Evolutionary conservation across 53 echinoderm and acorn worm species (phyloP).

Genomic region (Actinopyga echinites): DNA sequence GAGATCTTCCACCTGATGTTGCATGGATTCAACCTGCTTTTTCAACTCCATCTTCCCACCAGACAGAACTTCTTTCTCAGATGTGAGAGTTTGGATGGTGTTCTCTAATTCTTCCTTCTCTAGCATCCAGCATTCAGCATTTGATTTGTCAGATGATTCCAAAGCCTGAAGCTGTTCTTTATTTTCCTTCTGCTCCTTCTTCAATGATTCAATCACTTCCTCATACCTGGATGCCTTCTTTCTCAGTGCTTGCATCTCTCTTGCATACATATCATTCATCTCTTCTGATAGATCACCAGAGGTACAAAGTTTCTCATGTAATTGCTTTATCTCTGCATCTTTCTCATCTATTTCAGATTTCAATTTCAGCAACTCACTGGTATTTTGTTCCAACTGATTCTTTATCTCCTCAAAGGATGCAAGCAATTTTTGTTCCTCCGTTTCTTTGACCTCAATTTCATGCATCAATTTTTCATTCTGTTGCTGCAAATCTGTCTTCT

Average conservation of each 20-base stretch:
- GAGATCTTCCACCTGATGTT: conserved; percentile 25
- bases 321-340: not conserved
- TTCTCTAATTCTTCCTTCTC: conserved; percentile 53
- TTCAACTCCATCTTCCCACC: not conserved
- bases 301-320: conserved; percentile 1
- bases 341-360: not conserved
- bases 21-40: not conserved
- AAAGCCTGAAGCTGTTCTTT: conserved; percentile 30
- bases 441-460: conserved; percentile 4
- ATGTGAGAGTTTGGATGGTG: conserved; percentile 4
- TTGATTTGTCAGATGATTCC: not conserved
- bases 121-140: not conserved
- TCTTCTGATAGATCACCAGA: conserved; percentile 20
- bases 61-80: conserved; percentile 28
- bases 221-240: conserved; percentile 28
- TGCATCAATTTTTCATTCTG: conserved; percentile 2
- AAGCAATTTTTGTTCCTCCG: not conserved
- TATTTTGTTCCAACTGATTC: not conserved
- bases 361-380: not conserved
- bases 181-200: not conserved
- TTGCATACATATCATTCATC: not conserved
- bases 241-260: conserved; percentile 29
- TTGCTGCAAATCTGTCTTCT: not conserved
- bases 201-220: conserved; percentile 38
- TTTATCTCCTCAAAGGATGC: not conserved